Conservation (phyloP, 2,888 invertebrate species). For the Margaritifera margaritifera region DNA sequence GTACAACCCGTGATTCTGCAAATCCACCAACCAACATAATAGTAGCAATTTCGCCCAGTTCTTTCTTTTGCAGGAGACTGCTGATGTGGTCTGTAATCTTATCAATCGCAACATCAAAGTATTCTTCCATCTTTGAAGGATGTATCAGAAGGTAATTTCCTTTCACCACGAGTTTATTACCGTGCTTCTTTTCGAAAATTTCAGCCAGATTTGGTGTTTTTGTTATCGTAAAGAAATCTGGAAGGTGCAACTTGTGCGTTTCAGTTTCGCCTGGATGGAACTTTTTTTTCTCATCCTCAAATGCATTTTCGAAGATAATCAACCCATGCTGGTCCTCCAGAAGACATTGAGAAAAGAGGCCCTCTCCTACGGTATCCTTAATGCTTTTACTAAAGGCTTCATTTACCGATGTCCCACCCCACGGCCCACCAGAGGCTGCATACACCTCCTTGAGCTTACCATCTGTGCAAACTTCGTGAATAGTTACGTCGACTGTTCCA, state of each 20-base stretch:
- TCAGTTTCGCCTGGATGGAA: slow-evolving; percentile 6
- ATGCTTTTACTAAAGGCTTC: slow-evolving; percentile 25
- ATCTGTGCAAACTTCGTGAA: slow-evolving; percentile 27
- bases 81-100: slow-evolving; percentile 27
- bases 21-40: slow-evolving; percentile 40
- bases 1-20: slow-evolving; percentile 31
- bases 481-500: slow-evolving; percentile 31
- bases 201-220: slow-evolving; percentile 15
- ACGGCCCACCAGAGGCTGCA: slow-evolving; percentile 30
- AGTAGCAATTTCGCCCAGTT: slow-evolving; percentile 14
- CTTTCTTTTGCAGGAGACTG: slow-evolving; percentile 13
- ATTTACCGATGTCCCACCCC: slow-evolving; percentile 32
- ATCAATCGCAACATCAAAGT: slow-evolving; percentile 22
- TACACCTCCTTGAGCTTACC: slow-evolving; percentile 30
- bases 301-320: slow-evolving; percentile 29
- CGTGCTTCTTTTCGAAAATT: slow-evolving; percentile 10
- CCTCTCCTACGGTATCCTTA: slow-evolving; percentile 8
- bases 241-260: too few species aligned
- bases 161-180: slow-evolving; percentile 12
- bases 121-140: slow-evolving; percentile 13
- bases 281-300: slow-evolving; percentile 30
- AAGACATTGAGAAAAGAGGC: too few species aligned
- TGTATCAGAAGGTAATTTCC: slow-evolving; percentile 23
- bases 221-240: slow-evolving; percentile 6
- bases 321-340: not conserved